Conservation (phyloP, 2,888 invertebrate species). For the Orthosia cruda region DNA sequence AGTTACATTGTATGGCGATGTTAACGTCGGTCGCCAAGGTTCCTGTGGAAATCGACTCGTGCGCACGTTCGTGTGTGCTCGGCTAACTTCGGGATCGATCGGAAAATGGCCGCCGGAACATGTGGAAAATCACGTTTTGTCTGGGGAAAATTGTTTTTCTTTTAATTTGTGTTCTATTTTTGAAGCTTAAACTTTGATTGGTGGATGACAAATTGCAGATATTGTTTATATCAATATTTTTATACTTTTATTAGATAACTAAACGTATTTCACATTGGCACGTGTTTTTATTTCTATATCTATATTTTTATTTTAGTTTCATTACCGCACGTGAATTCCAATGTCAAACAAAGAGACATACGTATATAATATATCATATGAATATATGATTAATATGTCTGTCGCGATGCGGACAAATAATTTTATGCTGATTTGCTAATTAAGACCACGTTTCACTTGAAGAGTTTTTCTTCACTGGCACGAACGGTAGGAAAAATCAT, state of each 20-base stretch:
- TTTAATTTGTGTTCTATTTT: slow-evolving; percentile 25
- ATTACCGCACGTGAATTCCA: slow-evolving; percentile 63
- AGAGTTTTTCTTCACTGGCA: slow-evolving; percentile 4
- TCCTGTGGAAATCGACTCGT: slow-evolving; percentile 67
- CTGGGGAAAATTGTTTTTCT: slow-evolving; percentile 49
- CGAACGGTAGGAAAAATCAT: slow-evolving; percentile 13
- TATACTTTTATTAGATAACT: slow-evolving; percentile 14
- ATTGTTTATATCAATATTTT: slow-evolving; percentile 25
- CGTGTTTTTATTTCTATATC: slow-evolving; percentile 48
- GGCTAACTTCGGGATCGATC: slow-evolving; percentile 65
- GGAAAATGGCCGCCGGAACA: slow-evolving; percentile 49
- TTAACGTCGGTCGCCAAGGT: slow-evolving; percentile 76
- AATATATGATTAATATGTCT: slow-evolving; percentile 50
- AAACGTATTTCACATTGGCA: slow-evolving; percentile 49
- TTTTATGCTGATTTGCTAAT: slow-evolving; percentile 52
- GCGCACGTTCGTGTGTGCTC: slow-evolving; percentile 62
- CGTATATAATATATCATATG: slow-evolving; percentile 16
- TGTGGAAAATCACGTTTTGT: slow-evolving; percentile 50
- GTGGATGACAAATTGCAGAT: slow-evolving; percentile 1
- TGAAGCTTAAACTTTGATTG: neutral
- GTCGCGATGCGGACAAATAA: slow-evolving; percentile 44
- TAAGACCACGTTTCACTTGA: slow-evolving; percentile 42
- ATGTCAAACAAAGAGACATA: slow-evolving; percentile 38
- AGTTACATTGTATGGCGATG: slow-evolving; percentile 51
- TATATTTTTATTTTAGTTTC: slow-evolving; percentile 43